Conservation (phyloP, 2,113 vertebrate species). For the Falco punctatus region DNA sequence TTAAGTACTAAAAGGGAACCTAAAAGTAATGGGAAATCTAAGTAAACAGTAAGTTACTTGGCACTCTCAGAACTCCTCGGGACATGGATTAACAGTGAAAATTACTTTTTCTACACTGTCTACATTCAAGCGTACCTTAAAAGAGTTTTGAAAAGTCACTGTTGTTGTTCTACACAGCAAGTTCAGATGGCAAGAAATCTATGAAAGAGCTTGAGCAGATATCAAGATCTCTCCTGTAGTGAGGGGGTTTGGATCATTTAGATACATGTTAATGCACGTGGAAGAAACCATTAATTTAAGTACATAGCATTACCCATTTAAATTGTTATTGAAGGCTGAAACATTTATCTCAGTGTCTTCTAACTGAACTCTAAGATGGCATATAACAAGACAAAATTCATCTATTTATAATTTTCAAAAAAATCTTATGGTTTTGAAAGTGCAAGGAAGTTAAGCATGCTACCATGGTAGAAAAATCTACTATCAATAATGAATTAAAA, state of each 20-base stretch:
- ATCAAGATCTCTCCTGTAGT: neutral
- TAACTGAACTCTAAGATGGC: neutral
- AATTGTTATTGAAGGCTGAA: neutral
- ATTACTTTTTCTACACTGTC: neutral
- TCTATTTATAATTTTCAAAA: neutral
- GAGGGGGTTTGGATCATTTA: neutral
- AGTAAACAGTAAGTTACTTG: neutral
- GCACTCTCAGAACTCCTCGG: neutral
- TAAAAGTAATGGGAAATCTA: neutral
- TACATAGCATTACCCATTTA: neutral
- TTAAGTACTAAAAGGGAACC: neutral
- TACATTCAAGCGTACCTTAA: neutral
- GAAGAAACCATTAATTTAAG: neutral
- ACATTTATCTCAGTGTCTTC: neutral
- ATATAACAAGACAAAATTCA: neutral
- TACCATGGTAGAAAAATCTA: neutral
- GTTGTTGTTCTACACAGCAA: neutral
- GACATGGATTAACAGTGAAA: neutral
- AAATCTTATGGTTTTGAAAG: neutral
- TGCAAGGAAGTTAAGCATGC: neutral
- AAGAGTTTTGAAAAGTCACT: neutral
- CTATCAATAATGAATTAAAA: neutral
- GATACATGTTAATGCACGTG: neutral
- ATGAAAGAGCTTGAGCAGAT: neutral
- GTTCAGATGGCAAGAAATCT: neutral